Evolutionary conservation across 2,113 vertebrate genomes (phyloP).

Genomic region (Lepus timidus): DNA sequence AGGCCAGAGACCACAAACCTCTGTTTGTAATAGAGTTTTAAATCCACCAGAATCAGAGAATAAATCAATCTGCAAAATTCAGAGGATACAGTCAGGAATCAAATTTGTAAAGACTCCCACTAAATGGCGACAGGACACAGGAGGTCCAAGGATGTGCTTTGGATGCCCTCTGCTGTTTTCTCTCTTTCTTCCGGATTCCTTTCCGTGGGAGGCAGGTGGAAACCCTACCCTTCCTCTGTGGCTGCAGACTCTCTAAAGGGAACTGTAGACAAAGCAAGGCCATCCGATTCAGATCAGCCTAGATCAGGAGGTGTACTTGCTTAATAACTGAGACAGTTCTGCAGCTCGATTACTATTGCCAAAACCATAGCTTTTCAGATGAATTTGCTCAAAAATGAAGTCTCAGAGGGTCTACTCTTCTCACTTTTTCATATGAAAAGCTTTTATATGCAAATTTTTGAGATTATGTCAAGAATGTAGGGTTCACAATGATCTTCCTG

Average conservation of each 20-base stretch:
- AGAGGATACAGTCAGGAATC: not conserved
- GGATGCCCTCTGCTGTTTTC: not conserved
- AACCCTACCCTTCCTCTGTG: not conserved
- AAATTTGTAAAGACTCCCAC: not conserved
- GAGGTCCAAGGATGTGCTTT: not conserved
- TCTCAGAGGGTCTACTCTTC: not conserved
- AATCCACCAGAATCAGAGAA: not conserved
- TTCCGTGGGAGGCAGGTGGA: not conserved
- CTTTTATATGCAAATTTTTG: not conserved
- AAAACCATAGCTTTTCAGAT: not conserved
- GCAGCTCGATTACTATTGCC: not conserved
- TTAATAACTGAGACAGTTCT: not conserved
- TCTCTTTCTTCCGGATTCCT: not conserved
- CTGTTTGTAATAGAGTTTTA: not conserved
- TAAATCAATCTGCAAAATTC: not conserved
- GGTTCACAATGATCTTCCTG: not conserved
- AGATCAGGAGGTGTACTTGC: not conserved
- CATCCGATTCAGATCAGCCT: not conserved
- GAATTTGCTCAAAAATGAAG: conserved; percentile 37
- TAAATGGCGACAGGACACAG: not conserved
- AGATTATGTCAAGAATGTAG: not conserved
- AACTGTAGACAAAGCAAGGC: not conserved
- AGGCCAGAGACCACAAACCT: not conserved
- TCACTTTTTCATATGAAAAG: conserved; percentile 30
- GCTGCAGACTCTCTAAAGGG: not conserved